Percentiles rank a stretch among this genome's conserved stretches.
Evolutionary conservation across 2,888 invertebrate species (phyloP).

Genomic region (Cosmorhoe ocellata): DNA sequence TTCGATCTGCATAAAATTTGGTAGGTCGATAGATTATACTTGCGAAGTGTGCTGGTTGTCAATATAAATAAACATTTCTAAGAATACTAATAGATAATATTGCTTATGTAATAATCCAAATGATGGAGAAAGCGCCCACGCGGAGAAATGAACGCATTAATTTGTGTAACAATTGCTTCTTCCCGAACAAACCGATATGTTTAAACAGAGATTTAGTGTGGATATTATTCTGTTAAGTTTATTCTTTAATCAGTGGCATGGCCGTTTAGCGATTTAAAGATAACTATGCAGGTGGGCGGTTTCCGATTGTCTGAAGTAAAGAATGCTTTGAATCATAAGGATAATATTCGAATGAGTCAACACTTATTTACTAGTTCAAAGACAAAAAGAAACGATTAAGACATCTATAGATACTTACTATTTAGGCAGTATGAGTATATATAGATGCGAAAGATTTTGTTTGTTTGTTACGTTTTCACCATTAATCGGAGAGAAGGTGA

Average conservation of each 20-base stretch:
- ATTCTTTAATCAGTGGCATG: slow-evolving; percentile 24
- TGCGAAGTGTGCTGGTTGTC: no score
- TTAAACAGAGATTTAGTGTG: slow-evolving; percentile 59
- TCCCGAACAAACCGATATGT: slow-evolving; percentile 46
- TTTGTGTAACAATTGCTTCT: slow-evolving; percentile 25
- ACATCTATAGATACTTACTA: no score
- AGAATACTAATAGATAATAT: no score
- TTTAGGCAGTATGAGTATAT: no score
- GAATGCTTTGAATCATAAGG: slow-evolving; percentile 33
- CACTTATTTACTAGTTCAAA: background rate
- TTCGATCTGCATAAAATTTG: no score
- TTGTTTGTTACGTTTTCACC: no score
- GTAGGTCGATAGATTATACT: no score
- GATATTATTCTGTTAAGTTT: slow-evolving; percentile 22
- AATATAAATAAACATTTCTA: no score
- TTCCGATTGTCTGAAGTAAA: slow-evolving; percentile 36
- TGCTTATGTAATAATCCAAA: no score
- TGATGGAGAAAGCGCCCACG: background rate
- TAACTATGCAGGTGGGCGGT: slow-evolving; percentile 42
- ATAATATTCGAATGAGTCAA: slow-evolving; percentile 13
- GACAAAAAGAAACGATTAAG: background rate
- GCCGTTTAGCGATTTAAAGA: slow-evolving; percentile 28
- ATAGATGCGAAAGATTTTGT: no score
- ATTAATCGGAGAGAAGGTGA: no score
- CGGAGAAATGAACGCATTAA: background rate